Conservation (phyloP, 2,113 vertebrate species). For the Apaloderma vittatum region DNA sequence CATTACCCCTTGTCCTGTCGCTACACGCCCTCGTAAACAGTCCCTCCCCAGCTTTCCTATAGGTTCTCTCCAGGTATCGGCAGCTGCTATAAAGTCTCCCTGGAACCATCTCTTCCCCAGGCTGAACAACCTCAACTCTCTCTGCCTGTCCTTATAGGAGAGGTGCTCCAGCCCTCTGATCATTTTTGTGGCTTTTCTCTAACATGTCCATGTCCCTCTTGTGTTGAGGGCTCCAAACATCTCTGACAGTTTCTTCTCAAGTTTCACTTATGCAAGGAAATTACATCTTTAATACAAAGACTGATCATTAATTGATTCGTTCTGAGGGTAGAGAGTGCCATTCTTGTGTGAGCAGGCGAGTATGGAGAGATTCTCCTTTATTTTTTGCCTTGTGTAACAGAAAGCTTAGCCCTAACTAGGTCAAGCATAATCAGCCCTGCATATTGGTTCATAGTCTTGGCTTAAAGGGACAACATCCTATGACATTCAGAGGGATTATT, state of each 20-base stretch:
- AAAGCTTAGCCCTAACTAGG: neutral
- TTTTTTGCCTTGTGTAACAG: neutral
- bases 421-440: neutral
- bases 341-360: neutral
- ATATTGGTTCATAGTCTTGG: neutral
- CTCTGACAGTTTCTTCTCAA: neutral
- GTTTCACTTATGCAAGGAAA: neutral
- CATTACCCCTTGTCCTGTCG: no score
- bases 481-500: slow-evolving; percentile 14
- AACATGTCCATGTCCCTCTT: no score
- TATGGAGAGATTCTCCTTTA: neutral
- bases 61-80: no score
- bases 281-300: neutral
- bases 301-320: neutral
- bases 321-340: neutral
- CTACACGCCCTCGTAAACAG: no score
- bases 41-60: no score
- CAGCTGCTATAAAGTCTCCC: no score
- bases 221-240: no score
- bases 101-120: no score
- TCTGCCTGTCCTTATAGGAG: no score
- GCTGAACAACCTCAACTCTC: no score
- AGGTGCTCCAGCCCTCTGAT: no score
- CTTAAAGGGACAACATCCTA: neutral
- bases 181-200: no score